Evolutionary conservation across 2,113 vertebrate species (phyloP).

Genomic region (Accipiter cooperii): DNA sequence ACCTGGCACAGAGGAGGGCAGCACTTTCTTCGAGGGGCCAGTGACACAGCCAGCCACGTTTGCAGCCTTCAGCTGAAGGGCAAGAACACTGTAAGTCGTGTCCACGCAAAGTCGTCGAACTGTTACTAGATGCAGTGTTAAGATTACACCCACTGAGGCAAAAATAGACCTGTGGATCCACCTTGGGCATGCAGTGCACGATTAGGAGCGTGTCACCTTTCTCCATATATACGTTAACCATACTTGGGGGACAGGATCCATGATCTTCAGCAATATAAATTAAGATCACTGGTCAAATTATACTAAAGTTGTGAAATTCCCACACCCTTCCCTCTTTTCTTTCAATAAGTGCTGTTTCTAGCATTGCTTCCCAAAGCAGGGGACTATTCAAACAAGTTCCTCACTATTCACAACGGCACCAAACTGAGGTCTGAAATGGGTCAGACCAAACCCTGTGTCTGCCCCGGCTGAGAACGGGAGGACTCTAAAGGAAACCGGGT

Average conservation of each 20-base stretch:
- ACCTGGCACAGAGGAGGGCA: neutral
- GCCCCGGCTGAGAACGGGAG: neutral
- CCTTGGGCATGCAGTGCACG: neutral
- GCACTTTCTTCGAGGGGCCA: neutral
- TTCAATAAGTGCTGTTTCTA: neutral
- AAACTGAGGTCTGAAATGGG: neutral
- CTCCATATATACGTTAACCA: neutral
- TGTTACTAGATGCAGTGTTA: neutral
- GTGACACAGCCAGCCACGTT: neutral
- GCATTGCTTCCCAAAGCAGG: neutral
- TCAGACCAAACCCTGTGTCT: neutral
- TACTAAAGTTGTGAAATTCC: neutral
- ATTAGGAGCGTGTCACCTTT: neutral
- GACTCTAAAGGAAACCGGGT: neutral
- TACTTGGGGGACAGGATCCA: neutral
- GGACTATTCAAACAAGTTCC: neutral
- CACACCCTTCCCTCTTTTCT: neutral
- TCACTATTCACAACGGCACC: neutral
- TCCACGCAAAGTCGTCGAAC: accelerated
- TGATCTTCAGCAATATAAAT: neutral
- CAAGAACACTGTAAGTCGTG: neutral
- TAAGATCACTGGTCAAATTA: neutral
- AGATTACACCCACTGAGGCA: neutral
- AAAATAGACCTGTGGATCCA: neutral
- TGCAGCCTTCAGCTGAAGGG: neutral